phyloP scores from a whole-genome alignment of 2,888 invertebrate species.

The Tanaodytes sp. region DNA sequence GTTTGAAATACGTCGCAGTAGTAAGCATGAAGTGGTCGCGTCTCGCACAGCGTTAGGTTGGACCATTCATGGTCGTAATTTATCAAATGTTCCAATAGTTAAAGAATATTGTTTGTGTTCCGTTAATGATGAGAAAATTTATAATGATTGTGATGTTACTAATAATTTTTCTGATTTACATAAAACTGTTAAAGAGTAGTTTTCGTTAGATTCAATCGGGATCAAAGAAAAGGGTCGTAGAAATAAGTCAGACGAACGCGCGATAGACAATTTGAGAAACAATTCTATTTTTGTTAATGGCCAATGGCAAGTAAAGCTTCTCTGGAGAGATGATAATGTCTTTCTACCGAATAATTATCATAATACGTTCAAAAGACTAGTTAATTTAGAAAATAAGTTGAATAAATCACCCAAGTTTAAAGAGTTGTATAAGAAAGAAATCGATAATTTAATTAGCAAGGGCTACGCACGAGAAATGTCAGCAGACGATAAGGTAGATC shows the following conservation, averaged over 20 bases:
- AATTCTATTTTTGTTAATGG: not conserved
- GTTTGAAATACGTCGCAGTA: too few relatives aligned
- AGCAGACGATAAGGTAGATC: too few relatives aligned
- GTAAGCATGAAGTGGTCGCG: too few relatives aligned
- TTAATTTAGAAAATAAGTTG: not conserved
- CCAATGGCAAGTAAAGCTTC: not conserved
- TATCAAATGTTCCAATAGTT: too few relatives aligned
- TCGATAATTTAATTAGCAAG: not conserved
- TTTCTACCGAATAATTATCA: not conserved
- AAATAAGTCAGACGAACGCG: not conserved
- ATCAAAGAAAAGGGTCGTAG: not conserved
- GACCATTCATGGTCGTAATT: too few relatives aligned
- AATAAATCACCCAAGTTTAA: not conserved
- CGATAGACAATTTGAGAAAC: not conserved
- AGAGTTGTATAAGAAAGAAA: not conserved
- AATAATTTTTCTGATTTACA: too few relatives aligned
- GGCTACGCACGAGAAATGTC: slow-evolving; percentile 47
- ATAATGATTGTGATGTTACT: too few relatives aligned
- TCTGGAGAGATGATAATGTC: not conserved
- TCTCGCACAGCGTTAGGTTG: too few relatives aligned
- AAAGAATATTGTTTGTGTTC: too few relatives aligned
- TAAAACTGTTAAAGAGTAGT: too few relatives aligned
- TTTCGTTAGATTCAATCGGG: slow-evolving; percentile 1
- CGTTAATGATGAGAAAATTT: too few relatives aligned
- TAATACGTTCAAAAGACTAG: not conserved